Percentiles rank a stretch among this genome's conserved stretches.
Evolutionary conservation across 1,140 invertebrate genomes (phyloP).

Genomic region (Danaus melanippus): DNA sequence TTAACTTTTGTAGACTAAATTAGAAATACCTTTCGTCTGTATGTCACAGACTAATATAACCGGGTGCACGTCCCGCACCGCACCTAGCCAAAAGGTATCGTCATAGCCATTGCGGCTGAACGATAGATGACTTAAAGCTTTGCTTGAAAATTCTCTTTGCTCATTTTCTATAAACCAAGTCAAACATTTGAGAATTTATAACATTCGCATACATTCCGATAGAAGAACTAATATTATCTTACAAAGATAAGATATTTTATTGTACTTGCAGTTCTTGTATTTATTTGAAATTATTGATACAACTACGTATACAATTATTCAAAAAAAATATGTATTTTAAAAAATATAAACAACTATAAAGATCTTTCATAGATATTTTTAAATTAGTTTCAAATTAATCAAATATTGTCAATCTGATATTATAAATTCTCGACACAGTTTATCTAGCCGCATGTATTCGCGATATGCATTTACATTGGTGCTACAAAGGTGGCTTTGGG

Average conservation of each 20-base stretch:
- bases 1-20: no score
- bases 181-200: slow-evolving; percentile 2
- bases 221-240: not conserved
- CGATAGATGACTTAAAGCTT: slow-evolving; percentile 32
- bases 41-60: slow-evolving; percentile 30
- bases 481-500: slow-evolving; percentile 13
- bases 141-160: slow-evolving; percentile 36
- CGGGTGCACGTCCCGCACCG: slow-evolving; percentile 24
- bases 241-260: not conserved
- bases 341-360: no score
- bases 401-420: not conserved
- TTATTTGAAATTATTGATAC: no score
- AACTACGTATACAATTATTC: no score
- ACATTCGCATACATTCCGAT: slow-evolving; percentile 3
- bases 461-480: slow-evolving; percentile 7
- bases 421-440: not conserved
- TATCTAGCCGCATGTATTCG: not conserved
- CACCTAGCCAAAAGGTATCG: slow-evolving; percentile 31
- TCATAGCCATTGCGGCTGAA: slow-evolving; percentile 22
- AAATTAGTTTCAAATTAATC: slow-evolving; percentile 2
- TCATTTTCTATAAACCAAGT: slow-evolving; percentile 20
- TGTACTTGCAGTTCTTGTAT: no score
- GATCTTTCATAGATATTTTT: no score
- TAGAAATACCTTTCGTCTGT: slow-evolving; percentile 11
- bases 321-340: no score